Conservation (phyloP, 2,888 invertebrate genomes). For the Pelosia muscerda region DNA sequence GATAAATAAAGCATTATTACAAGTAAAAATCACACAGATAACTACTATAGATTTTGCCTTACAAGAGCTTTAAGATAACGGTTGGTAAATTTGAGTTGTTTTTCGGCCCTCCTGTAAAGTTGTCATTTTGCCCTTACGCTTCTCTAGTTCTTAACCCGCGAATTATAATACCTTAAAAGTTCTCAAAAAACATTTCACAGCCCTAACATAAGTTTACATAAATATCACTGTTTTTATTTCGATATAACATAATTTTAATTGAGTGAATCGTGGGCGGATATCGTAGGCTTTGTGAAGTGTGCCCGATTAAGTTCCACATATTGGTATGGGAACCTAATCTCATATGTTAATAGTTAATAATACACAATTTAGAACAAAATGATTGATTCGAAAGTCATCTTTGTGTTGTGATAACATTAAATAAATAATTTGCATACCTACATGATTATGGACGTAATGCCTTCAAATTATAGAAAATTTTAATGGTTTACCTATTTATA, state of each 20-base stretch:
- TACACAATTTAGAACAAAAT: slow-evolving; percentile 11
- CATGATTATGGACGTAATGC: neutral
- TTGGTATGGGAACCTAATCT: slow-evolving; percentile 22
- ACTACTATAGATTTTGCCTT: too few species aligned
- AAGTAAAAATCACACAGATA: too few species aligned
- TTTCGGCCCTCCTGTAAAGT: too few species aligned
- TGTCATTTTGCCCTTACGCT: too few species aligned
- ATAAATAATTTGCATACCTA: neutral
- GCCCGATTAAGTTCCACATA: slow-evolving; percentile 11
- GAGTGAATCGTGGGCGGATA: slow-evolving; percentile 30
- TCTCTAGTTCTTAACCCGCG: too few species aligned
- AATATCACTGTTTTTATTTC: slow-evolving; percentile 34
- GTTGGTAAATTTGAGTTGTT: too few species aligned
- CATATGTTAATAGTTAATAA: slow-evolving; percentile 22
- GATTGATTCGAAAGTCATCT: slow-evolving; percentile 16
- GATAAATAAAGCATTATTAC: too few species aligned
- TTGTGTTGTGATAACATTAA: slow-evolving; percentile 5
- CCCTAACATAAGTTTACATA: slow-evolving; percentile 6
- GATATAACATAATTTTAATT: slow-evolving; percentile 46
- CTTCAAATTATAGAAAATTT: neutral
- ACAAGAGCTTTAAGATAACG: too few species aligned
- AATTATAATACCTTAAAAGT: too few species aligned
- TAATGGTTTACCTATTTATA: slow-evolving; percentile 7
- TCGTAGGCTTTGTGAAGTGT: slow-evolving; percentile 22
- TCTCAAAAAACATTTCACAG: too few species aligned